These are phyloP conservation scores for Ageneiosus marmoratus DNA, from an alignment of 2,113 vertebrate species.

Conservation along the genomic window DNA sequence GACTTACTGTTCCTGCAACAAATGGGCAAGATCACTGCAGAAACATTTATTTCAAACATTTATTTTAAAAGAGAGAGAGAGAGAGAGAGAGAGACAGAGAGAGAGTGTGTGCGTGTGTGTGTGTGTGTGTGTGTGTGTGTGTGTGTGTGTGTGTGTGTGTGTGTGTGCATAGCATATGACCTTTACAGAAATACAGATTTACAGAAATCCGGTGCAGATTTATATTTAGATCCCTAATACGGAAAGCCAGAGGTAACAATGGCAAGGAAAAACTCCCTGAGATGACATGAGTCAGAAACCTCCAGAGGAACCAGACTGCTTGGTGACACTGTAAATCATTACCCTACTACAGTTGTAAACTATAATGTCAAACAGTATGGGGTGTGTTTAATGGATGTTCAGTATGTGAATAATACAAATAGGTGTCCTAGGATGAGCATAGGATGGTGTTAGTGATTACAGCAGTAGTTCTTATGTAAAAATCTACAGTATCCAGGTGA, in stretches of 20 bases:
- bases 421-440: not conserved
- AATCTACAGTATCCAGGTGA: not conserved
- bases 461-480: not conserved
- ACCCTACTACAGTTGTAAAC: not conserved
- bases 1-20: not conserved
- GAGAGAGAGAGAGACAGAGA: not conserved
- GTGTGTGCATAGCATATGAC: not conserved
- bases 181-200: not conserved
- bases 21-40: not conserved
- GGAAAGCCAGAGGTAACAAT: slow-evolving; percentile 8
- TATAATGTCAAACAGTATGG: not conserved
- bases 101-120: not conserved
- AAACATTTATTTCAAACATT: not conserved
- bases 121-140: not conserved
- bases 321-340: slow-evolving; percentile 1
- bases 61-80: not conserved
- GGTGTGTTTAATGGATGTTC: not conserved
- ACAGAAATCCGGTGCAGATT: not conserved
- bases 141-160: too few relatives aligned
- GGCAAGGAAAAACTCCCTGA: not conserved
- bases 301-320: not conserved
- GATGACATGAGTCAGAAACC: not conserved
- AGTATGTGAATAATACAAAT: not conserved
- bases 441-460: not conserved
- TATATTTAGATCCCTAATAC: not conserved